Evolutionary conservation across 2,797 vertebrate genomes (phyloP).

Genomic region (Pachyuromys duprasi): DNA sequence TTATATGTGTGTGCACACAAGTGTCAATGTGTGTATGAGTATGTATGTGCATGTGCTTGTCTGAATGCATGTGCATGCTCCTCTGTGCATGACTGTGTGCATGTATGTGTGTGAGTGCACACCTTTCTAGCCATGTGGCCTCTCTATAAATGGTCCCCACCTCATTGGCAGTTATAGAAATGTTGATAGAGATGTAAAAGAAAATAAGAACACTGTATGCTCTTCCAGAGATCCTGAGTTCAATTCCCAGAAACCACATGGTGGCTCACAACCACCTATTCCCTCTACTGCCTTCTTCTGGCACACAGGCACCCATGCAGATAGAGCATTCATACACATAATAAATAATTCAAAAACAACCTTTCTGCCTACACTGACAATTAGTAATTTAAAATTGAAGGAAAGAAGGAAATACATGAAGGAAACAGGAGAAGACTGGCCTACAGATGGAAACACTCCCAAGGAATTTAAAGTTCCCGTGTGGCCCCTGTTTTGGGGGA

Average conservation of each 20-base stretch:
- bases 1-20: not conserved
- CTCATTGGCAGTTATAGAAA: not conserved
- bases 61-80: not conserved
- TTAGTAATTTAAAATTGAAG: too few species aligned
- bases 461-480: not conserved
- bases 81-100: not conserved
- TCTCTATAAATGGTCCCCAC: not conserved
- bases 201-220: not conserved
- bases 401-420: not conserved
- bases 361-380: too few species aligned
- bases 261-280: too few species aligned
- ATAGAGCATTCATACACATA: too few species aligned
- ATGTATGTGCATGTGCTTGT: not conserved
- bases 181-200: not conserved
- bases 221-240: too few species aligned
- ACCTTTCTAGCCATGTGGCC: not conserved
- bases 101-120: rapidly evolving
- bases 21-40: not conserved
- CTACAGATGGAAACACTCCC: not conserved
- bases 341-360: too few species aligned
- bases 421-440: not conserved
- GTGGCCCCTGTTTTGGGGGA: not conserved
- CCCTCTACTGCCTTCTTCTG: too few species aligned
- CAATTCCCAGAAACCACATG: too few species aligned
- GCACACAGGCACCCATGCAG: not conserved